Evolutionary conservation across 2,888 invertebrate species (phyloP).

Genomic region (Spisula subtruncata): DNA sequence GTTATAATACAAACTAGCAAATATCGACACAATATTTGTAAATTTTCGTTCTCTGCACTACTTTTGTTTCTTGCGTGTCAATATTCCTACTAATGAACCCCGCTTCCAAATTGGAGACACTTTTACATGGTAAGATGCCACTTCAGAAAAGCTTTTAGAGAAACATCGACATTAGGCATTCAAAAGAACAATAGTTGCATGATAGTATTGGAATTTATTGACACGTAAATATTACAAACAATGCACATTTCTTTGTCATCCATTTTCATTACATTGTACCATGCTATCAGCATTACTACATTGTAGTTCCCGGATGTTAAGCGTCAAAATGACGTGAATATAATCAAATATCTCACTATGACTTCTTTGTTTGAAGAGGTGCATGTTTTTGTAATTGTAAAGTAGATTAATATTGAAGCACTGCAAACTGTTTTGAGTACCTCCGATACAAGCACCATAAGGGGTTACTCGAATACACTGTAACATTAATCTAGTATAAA

Average conservation of each 20-base stretch:
- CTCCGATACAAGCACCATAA: no score
- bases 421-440: not conserved
- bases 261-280: not conserved
- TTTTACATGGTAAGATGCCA: not conserved
- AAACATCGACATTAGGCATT: not conserved
- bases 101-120: no score
- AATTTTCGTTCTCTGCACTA: no score
- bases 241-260: not conserved
- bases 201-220: not conserved
- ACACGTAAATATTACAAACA: not conserved
- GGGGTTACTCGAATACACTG: no score
- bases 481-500: no score
- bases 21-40: no score
- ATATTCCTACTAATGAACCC: no score
- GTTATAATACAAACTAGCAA: no score
- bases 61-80: no score
- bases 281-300: not conserved
- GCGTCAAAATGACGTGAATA: not conserved
- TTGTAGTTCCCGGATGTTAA: not conserved
- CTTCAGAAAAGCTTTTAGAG: not conserved
- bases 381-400: not conserved
- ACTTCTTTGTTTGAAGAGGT: not conserved
- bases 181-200: not conserved
- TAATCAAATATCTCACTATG: slow-evolving; percentile 21
- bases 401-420: not conserved